Base-by-base conservation (phyloP, 2,888 invertebrate genomes). In the Bedellia somnulentella region DNA sequence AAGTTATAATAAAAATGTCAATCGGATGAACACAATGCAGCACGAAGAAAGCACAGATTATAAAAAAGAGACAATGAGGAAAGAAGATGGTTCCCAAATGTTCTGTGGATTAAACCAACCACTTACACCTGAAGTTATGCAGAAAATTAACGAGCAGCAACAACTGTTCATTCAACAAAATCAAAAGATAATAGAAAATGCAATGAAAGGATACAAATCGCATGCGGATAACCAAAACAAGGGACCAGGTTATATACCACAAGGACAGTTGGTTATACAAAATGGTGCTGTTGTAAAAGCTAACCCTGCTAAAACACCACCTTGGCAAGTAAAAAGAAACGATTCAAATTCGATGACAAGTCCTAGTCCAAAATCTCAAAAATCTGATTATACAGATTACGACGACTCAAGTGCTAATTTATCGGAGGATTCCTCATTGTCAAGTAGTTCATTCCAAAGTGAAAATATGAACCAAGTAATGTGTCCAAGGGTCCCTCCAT, bases 401-500 rank as follows among this genome's bases (percentile, higher is more conserved):
- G 73, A 73, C 22, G 70, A 70, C 24, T 44, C 52, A 1, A 61
- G 53, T 33, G 45, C 52, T n/a, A 62, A 52, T 34, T 42, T 57
- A 42, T 57, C 63, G 22, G 73, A 73, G 29, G 71, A 73, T 31
- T 57, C 63, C 4, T 49, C 61, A 3, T 44, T 55, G 22, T 51
- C 59, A 13, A 58, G 52, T 14, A 61, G 53, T 39, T 57, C 60
- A 0, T 68, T 57, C 36, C 44, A 58, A 4, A 59, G 49, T 37
- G 68, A 71, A 21, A 57, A 58, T 36, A 47, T 57, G 38, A 62
- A 60, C n/a, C 79, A 78, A 42, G 76, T 75, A 21, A 76, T 79
- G 46, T 84, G 83, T 43, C 82, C 87, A 36, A 78, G 87, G 35
- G 87, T 87, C 6, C 87, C 87, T 12, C 87, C 87, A 0, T 54